Conservation (phyloP, 2,888 invertebrate genomes). For the Cyclophora albipunctata region DNA sequence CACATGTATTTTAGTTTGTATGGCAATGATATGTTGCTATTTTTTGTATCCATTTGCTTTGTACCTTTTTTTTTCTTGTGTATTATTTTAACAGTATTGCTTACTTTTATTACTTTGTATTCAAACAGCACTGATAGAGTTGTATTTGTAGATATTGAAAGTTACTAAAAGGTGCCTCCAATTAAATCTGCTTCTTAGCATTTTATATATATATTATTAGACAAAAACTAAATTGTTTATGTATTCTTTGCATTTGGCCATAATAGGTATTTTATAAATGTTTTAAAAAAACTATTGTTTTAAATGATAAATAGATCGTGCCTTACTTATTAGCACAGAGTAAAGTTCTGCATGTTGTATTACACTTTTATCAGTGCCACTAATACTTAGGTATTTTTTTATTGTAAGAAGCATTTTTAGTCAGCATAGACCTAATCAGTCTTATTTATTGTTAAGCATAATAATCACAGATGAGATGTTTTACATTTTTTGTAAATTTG, state of each 20-base stretch:
- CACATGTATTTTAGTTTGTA: conserved; percentile 14
- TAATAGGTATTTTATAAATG: conserved; percentile 1
- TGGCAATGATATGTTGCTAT: conserved; percentile 13
- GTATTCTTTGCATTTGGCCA: conserved; percentile 17
- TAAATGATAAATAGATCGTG: conserved; percentile 24
- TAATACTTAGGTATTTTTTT: conserved; percentile 27
- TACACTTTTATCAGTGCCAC: conserved; percentile 56
- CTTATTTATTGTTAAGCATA: conserved; percentile 36
- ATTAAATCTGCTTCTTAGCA: conserved; percentile 4
- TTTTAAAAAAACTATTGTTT: no score
- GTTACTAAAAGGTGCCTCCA: conserved; percentile 2
- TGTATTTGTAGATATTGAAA: conserved; percentile 1
- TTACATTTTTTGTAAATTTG: conserved; percentile 7
- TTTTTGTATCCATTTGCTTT: conserved; percentile 7
- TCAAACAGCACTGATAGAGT: background rate
- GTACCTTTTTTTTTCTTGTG: conserved; percentile 20
- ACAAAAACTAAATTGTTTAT: no score
- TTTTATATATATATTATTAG: conserved; percentile 1
- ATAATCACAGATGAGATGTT: conserved; percentile 13
- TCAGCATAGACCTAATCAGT: conserved; percentile 50
- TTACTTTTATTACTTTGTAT: conserved; percentile 20
- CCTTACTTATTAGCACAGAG: conserved; percentile 52
- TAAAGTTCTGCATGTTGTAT: conserved; percentile 14
- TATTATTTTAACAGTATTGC: conserved; percentile 51
- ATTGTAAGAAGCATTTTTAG: conserved; percentile 58